These are phyloP conservation scores for Phoxinus phoxinus DNA, from an alignment of 2,113 vertebrate species.

Conservation along the genomic window DNA sequence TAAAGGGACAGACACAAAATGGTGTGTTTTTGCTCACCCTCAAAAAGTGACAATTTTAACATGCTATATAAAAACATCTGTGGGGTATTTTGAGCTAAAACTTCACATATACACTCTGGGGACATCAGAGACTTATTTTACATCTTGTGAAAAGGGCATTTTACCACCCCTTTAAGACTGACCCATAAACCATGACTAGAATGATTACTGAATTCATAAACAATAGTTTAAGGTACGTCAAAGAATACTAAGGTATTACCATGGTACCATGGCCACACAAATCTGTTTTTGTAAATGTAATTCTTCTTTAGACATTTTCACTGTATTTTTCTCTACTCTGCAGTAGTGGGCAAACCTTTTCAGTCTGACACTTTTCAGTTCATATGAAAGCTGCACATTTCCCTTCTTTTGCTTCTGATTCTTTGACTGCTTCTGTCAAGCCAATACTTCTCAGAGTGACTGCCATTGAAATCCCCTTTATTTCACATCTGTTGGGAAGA, in stretches of 20 bases:
- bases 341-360: background rate
- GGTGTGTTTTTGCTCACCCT: too few relatives aligned
- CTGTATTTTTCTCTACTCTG: background rate
- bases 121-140: too few relatives aligned
- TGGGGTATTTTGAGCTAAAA: too few relatives aligned
- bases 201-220: background rate
- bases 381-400: background rate
- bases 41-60: too few relatives aligned
- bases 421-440: background rate
- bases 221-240: background rate
- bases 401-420: background rate
- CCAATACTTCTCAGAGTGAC: background rate
- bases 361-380: background rate
- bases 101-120: too few relatives aligned
- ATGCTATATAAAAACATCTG: too few relatives aligned
- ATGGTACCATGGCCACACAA: background rate
- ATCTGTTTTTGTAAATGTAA: background rate
- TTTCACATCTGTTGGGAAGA: background rate
- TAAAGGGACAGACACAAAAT: too few relatives aligned
- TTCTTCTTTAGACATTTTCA: background rate
- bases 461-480: background rate
- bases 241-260: background rate
- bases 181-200: background rate
- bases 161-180: too few relatives aligned
- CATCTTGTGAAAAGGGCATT: too few relatives aligned